phyloP scores from a whole-genome alignment of 2,113 vertebrate genomes.

The Camelus dromedarius region DNA sequence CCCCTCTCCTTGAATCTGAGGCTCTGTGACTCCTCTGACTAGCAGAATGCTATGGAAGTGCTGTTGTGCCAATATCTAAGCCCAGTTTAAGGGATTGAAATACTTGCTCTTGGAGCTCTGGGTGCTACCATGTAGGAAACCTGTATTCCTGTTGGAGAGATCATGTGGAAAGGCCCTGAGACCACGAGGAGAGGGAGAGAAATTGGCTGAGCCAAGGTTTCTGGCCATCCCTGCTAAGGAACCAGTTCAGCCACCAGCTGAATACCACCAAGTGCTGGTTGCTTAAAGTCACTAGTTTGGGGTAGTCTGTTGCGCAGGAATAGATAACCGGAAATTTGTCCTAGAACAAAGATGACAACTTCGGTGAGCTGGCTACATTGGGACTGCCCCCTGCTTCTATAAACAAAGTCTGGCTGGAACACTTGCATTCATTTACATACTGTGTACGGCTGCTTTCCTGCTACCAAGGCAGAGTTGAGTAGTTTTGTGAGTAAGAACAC shows the following conservation, averaged over 20 bases:
- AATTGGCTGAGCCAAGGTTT: neutral
- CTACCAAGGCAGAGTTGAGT: neutral
- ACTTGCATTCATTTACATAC: neutral
- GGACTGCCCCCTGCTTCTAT: neutral
- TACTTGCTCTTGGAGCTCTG: neutral
- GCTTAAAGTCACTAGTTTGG: neutral
- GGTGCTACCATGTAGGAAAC: neutral
- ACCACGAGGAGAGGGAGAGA: neutral
- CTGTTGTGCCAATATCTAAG: neutral
- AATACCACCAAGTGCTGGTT: neutral
- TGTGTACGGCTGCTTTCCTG: neutral
- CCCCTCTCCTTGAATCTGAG: neutral
- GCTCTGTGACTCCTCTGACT: neutral
- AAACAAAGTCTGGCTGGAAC: neutral
- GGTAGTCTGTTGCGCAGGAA: neutral
- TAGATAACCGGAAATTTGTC: neutral
- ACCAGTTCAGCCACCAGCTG: neutral
- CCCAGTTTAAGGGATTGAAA: neutral
- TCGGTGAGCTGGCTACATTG: neutral
- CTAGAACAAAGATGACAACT: neutral
- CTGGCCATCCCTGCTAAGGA: neutral
- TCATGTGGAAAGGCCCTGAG: neutral
- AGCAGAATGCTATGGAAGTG: neutral
- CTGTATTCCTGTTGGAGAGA: neutral
- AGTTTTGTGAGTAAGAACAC: neutral